Evolutionary conservation across 2,888 invertebrate genomes (phyloP).

Genomic region (Hyposoter dolosus): DNA sequence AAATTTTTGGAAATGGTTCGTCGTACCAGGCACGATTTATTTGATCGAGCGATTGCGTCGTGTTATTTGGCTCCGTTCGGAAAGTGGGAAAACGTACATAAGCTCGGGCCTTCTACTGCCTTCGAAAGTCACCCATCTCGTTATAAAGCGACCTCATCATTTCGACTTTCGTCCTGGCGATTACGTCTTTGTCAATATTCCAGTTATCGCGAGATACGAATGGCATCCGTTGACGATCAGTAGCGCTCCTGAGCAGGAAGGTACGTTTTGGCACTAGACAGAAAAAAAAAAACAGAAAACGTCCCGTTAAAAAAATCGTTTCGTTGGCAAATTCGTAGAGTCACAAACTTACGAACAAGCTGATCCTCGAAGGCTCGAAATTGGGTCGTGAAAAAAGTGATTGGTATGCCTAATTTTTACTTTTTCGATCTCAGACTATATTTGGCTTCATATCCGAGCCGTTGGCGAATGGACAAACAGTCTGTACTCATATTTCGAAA

Average conservation of each 20-base stretch:
- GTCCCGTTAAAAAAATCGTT: background rate
- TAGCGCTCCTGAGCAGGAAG: conserved; percentile 97
- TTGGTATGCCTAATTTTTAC: background rate
- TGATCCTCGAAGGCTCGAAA: background rate
- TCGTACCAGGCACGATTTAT: conserved; percentile 92
- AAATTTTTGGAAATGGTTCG: conserved; percentile 98
- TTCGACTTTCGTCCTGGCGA: conserved; percentile 97
- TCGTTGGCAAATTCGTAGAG: background rate
- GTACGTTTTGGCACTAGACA: conserved; percentile 83
- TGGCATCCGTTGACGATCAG: conserved; percentile 99
- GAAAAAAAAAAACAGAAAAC: background rate
- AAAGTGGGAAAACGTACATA: conserved; percentile 95
- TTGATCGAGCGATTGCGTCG: conserved; percentile 90
- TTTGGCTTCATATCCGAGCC: conserved; percentile 97
- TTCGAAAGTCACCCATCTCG: conserved; percentile 95
- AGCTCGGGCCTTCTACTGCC: conserved; percentile 94
- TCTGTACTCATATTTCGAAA: conserved; percentile 93
- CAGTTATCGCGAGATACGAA: conserved; percentile 95
- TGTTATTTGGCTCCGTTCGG: conserved; percentile 87
- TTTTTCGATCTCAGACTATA: conserved; percentile 88
- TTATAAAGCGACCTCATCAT: conserved; percentile 93
- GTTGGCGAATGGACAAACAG: conserved; percentile 98
- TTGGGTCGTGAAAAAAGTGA: background rate
- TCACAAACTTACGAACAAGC: no score
- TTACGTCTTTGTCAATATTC: conserved; percentile 97